These are phyloP conservation scores for Chaunax sp. DNA, from an alignment of 2,797 vertebrate species.

Conservation along the genomic window DNA sequence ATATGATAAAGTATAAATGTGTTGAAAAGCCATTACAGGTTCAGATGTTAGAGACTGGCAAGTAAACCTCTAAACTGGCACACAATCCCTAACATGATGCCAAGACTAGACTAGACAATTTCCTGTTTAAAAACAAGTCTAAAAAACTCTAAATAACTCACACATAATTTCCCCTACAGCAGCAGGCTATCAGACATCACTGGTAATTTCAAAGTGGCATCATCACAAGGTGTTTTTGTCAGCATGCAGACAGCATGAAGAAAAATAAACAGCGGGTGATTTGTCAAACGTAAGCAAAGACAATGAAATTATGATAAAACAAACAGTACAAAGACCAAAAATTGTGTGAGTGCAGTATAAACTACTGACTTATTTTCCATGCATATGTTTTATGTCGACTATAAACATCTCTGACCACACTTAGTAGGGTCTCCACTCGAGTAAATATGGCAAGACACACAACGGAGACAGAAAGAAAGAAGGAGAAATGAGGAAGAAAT, in stretches of 20 bases:
- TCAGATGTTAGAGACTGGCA: too few relatives aligned
- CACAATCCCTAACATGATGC: not conserved
- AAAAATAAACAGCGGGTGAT: constrained; percentile 12
- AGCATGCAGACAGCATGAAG: not conserved
- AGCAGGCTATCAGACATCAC: not conserved
- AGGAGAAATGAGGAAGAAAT: constrained; percentile 21
- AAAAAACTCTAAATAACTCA: not conserved
- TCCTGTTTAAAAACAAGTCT: not conserved
- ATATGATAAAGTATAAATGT: not conserved
- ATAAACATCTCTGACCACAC: constrained; percentile 42
- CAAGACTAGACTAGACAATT: not conserved
- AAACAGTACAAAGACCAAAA: constrained; percentile 14
- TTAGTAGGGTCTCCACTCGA: constrained; percentile 28
- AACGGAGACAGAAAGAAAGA: constrained; percentile 21
- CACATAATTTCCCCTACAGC: not conserved
- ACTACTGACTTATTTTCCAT: constrained; percentile 14
- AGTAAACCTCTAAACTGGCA: not conserved
- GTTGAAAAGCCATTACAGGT: not conserved
- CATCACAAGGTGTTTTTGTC: not conserved
- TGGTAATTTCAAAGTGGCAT: constrained; percentile 1
- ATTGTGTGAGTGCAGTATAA: not conserved
- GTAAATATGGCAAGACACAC: constrained; percentile 32
- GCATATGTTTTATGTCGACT: constrained; percentile 16
- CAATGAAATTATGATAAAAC: constrained; percentile 20
- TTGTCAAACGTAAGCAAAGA: constrained; percentile 28